A percentile compares a stretch with the other conserved stretches of the same genome.
Conservation (phyloP, 2,888 invertebrate genomes). For the Drosophila pseudotalamancana region DNA sequence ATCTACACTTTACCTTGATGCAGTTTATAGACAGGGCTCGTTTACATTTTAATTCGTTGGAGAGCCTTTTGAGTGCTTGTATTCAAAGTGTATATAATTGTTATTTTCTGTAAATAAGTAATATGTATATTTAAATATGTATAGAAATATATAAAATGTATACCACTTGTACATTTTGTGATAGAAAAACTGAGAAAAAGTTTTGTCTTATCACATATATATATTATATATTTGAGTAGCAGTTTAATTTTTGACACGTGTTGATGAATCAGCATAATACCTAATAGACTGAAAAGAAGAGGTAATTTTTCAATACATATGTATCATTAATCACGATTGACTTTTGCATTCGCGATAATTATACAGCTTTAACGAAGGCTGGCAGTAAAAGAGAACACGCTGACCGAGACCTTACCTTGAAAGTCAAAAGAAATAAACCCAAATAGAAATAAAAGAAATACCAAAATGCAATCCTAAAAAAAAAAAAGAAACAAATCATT, state of each 20-base stretch:
- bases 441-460: conserved; percentile 21
- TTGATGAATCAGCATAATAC: conserved; percentile 25
- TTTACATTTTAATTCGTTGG: neutral
- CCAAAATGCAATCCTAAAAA: conserved; percentile 1
- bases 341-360: conserved; percentile 67
- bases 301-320: conserved; percentile 1
- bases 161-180: neutral
- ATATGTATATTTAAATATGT: no score
- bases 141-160: no score
- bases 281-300: neutral
- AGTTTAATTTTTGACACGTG: conserved; percentile 17
- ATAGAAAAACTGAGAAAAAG: neutral
- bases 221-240: conserved; percentile 11
- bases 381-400: conserved; percentile 56
- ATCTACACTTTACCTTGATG: neutral
- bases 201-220: neutral
- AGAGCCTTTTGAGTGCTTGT: neutral
- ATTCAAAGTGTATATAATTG: neutral
- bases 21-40: neutral
- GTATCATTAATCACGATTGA: conserved; percentile 65
- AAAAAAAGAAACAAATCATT: conserved; percentile 1
- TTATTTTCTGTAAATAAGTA: no score
- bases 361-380: conserved; percentile 44
- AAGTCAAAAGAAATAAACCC: conserved; percentile 20
- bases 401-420: conserved; percentile 76